Base-by-base conservation (phyloP, 2,888 invertebrate species). In the Antitype chi region DNA sequence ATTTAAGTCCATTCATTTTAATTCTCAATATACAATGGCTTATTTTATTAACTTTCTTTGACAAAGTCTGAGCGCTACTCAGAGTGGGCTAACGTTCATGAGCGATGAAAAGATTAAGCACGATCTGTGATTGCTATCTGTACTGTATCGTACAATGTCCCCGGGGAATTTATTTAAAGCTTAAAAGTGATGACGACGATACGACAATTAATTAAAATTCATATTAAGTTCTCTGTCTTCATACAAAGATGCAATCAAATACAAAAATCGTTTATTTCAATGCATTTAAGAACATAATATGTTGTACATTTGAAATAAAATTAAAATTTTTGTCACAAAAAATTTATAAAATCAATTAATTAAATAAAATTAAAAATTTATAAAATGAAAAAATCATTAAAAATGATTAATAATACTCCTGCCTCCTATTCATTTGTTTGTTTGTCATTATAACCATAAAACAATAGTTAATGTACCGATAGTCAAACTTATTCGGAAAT, bases 121-220 rank as follows among this genome's bases (percentile, higher is more conserved):
- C 81, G 87, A 59, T 64, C 52, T 8, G 13, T 38, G 87, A 87
- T 87, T n/a, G 20, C 25, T 75, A 86, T 84, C 84, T 32, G 7
- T 8, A 32, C 15, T 32, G 13, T 23, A 47, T 32, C 23, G n/a
- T 32, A n/a, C 62, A 68, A 60, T 62, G 23, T 62, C 32, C 11
- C 60, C 23, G 3, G n/a, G 15, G 15, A 23, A 52, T 9, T 38
- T n/a, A 23, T 32, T 23, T 11, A 11, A 32, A 5, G 32, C 11
- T 60, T 60, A 23, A 23, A 5, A 11, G 28, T 28, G 28, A 1
- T 9, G 4, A 59, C 57, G 25, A 43, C 43, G 43, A 43, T 9
- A 43, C 9, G 43, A 8, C 43, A 9, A 9, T 43, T 9, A 43
- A 25, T 57, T 57, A 25, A 25, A 57, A 2, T n/a, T 1, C 55